Percentiles rank a stretch among this genome's conserved stretches.
phyloP scores from a whole-genome alignment of 2,113 vertebrate genomes.

The Xyrauchen texanus region DNA sequence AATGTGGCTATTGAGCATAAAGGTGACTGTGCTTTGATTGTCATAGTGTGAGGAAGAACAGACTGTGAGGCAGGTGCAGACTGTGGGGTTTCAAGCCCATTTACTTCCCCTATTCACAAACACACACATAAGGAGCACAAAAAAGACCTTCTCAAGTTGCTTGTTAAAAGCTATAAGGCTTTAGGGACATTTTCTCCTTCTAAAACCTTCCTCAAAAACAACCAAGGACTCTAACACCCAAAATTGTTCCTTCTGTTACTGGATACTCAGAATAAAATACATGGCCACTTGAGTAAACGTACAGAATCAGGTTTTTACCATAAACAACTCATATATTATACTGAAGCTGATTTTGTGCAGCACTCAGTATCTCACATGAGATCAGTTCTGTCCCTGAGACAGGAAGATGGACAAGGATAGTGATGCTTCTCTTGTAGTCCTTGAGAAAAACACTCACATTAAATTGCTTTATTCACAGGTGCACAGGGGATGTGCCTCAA shows the following conservation, averaged over 20 bases:
- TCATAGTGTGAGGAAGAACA: slow-evolving; percentile 37
- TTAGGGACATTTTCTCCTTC: slow-evolving; percentile 20
- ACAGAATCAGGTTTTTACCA: not conserved
- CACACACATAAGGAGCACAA: not conserved
- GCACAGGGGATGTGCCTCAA: not conserved
- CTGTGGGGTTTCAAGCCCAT: slow-evolving; percentile 34
- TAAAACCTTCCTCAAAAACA: slow-evolving; percentile 3
- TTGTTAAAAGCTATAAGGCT: slow-evolving; percentile 11
- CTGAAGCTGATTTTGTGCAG: not conserved
- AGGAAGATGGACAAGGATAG: not conserved
- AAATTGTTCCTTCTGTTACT: slow-evolving; percentile 26
- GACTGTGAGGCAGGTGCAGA: slow-evolving; percentile 46
- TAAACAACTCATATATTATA: not conserved
- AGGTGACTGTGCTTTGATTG: slow-evolving; percentile 23
- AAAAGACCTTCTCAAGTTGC: slow-evolving; percentile 7
- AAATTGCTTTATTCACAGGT: not conserved
- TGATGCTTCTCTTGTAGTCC: not conserved
- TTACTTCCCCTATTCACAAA: slow-evolving; percentile 33
- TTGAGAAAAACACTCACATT: slow-evolving; percentile 29
- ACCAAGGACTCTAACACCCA: slow-evolving; percentile 25
- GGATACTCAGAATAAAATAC: slow-evolving; percentile 13
- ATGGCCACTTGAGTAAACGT: not conserved
- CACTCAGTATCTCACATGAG: slow-evolving; percentile 5
- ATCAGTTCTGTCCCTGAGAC: slow-evolving; percentile 6
- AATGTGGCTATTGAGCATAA: not conserved